These are phyloP conservation scores for Melitaea cinxia DNA, from an alignment of 1,140 invertebrate genomes.

Conservation along the genomic window DNA sequence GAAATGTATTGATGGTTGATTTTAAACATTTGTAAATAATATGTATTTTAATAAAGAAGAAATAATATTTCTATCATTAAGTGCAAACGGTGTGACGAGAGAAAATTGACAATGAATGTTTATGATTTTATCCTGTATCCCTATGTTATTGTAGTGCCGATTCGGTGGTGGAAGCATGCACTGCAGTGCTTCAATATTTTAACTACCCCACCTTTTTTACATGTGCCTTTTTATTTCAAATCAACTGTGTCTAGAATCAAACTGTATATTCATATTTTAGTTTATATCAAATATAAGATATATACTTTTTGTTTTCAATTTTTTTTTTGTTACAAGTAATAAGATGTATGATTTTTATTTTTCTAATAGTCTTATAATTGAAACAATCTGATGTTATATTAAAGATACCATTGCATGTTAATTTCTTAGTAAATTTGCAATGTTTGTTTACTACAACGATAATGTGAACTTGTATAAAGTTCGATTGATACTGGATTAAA, in stretches of 20 bases:
- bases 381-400: constrained; percentile 15
- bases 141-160: constrained; percentile 33
- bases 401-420: constrained; percentile 25
- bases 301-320: constrained; percentile 25
- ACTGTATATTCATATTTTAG: constrained; percentile 16
- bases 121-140: constrained; percentile 56
- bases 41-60: constrained; percentile 62
- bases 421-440: constrained; percentile 26
- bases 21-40: constrained; percentile 65
- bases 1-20: constrained; percentile 56
- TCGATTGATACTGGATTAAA: constrained; percentile 39
- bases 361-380: constrained; percentile 28
- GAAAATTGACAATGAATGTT: constrained; percentile 61
- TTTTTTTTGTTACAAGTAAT: constrained; percentile 25
- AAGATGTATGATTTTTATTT: constrained; percentile 31
- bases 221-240: constrained; percentile 50
- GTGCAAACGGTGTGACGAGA: constrained; percentile 76
- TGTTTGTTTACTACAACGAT: constrained; percentile 31
- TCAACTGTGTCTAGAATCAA: constrained; percentile 18
- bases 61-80: constrained; percentile 68
- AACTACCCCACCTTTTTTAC: constrained; percentile 52
- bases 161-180: constrained; percentile 7
- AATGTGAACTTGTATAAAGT: constrained; percentile 32
- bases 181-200: constrained; percentile 8
- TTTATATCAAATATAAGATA: constrained; percentile 13